A percentile compares a stretch with the other conserved stretches of the same genome.
Evolutionary conservation across 2,797 vertebrate species (phyloP).

Genomic region (Danio tinwini): DNA sequence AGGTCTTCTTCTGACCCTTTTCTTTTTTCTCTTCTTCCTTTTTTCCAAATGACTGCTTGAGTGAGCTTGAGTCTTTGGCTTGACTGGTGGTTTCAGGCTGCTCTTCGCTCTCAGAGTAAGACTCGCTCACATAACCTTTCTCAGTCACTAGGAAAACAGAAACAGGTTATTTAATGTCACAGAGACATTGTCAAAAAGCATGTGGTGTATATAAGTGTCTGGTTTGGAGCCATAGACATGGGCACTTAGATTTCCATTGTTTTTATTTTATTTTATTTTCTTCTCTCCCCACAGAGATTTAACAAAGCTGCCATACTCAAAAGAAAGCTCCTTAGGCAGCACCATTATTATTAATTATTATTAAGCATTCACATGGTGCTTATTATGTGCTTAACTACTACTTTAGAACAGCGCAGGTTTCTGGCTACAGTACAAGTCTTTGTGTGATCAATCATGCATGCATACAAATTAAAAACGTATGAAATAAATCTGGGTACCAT

Average conservation of each 20-base stretch:
- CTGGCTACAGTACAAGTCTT: background rate
- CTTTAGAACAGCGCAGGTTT: background rate
- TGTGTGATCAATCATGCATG: background rate
- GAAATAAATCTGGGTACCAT: background rate
- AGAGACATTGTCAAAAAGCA: background rate
- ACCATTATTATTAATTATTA: background rate
- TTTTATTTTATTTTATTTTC: background rate
- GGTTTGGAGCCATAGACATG: background rate
- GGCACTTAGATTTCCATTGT: background rate
- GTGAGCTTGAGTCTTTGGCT: conserved; percentile 56
- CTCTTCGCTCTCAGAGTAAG: conserved; percentile 89
- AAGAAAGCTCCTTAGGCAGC: background rate
- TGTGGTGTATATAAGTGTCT: background rate
- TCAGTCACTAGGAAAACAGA: conserved; percentile 85
- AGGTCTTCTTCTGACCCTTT: conserved; percentile 80
- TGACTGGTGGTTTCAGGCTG: conserved; percentile 70
- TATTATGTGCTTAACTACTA: background rate
- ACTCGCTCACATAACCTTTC: conserved; percentile 91
- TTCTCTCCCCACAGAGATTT: background rate
- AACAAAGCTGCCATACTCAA: background rate
- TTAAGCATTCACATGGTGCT: background rate
- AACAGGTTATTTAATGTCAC: background rate
- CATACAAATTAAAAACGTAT: background rate
- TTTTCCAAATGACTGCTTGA: conserved; percentile 62
- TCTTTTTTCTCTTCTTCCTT: conserved; percentile 78